These are phyloP conservation scores for Neoseiulus cucumeris DNA, from an alignment of 1,140 invertebrate species.

Conservation along the genomic window DNA sequence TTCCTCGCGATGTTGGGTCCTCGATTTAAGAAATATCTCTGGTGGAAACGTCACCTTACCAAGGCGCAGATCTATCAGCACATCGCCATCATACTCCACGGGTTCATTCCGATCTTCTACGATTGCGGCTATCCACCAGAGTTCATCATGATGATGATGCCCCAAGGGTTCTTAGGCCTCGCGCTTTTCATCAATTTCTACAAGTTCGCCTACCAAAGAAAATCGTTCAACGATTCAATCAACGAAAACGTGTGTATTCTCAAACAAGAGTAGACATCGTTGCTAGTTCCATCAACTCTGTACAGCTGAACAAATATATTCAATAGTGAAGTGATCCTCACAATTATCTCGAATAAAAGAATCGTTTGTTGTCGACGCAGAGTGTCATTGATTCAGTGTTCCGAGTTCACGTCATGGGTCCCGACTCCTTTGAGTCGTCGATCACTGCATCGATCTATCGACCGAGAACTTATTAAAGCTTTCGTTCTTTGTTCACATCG, in stretches of 20 bases:
- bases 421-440: background rate
- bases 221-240: slow-evolving; percentile 11
- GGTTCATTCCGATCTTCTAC: slow-evolving; percentile 72
- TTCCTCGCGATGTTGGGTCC: slow-evolving; percentile 35
- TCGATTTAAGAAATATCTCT: slow-evolving; percentile 32
- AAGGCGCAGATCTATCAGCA: slow-evolving; percentile 29
- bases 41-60: slow-evolving; percentile 40
- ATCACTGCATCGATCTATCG: no score
- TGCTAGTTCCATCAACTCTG: background rate
- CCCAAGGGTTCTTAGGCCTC: slow-evolving; percentile 80
- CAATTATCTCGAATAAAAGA: background rate
- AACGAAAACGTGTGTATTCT: background rate
- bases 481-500: no score
- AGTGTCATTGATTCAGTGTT: background rate
- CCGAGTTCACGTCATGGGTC: background rate
- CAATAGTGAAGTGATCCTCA: background rate
- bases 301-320: background rate
- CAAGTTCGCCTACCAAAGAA: slow-evolving; percentile 47
- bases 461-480: no score
- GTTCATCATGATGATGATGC: slow-evolving; percentile 75
- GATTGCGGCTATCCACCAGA: slow-evolving; percentile 77
- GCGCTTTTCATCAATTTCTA: slow-evolving; percentile 81
- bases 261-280: background rate
- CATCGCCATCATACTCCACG: slow-evolving; percentile 36
- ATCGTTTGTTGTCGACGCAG: background rate